Evolutionary conservation across 2,888 invertebrate genomes (phyloP), one percentile per base, ranked within the genome.

Genomic region (Antheraea yamamai): DNA sequence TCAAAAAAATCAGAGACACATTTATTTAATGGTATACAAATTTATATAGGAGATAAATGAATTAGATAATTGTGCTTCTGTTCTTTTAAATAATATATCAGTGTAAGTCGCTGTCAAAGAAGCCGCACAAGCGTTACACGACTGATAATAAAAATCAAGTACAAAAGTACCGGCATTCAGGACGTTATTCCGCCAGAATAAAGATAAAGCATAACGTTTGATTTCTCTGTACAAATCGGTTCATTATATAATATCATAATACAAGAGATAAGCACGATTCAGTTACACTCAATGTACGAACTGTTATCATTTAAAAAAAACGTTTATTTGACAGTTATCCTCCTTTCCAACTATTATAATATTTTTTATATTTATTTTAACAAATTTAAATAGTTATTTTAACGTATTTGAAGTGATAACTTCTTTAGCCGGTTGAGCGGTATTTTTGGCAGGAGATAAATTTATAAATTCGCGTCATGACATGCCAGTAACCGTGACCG

Each of bases 71-170:
- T 47, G 10, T 47, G 47, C 47, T 2, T 12, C 47, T 47, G 47
- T 47, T 47, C 47, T 47, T 12, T 47, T 47, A 47, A 47, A 47
- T 47, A 47, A 47, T 47, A 47, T 12, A 39, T 39, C 39, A 64
- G 26, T 35, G 51, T 35, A n/a, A 35, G 26, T 73, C 86, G 87
- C 87, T 79, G 2, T 2, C 75, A 87, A 55, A 83, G 64, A 12
- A 39, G 66, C 87, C 81, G 61, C 64, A 82, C 84, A 80, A 16
- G 51, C 39, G 78, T 79, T 84, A 87, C 79, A 83, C 85, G 81
- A 78, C 83, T 86, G 87, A 86, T 85, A 89, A 88, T 85, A 88
- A 85, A 89, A 86, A 87, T 91, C 89, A 87, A 90, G 82, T 85
- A 86, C 84, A 91, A 87, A 85, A 85, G 85, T 83, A 81, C 81